Conservation (phyloP, 2,797 vertebrate genomes). For the Masticophis lateralis region DNA sequence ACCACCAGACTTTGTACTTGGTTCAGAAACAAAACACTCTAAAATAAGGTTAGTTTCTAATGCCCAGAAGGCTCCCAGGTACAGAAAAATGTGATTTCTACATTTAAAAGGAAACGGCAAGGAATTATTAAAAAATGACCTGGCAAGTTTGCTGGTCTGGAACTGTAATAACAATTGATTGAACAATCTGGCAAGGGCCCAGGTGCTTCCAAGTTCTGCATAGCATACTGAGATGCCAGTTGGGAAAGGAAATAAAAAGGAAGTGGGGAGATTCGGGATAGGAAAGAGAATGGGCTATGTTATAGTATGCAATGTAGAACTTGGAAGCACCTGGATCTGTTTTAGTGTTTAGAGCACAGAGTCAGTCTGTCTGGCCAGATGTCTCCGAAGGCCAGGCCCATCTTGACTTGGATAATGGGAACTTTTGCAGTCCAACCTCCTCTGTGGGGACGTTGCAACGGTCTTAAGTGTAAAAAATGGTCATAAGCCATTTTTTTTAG, state of each 20-base stretch:
- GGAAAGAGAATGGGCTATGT: no score
- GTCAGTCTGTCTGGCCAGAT: not conserved
- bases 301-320: not conserved
- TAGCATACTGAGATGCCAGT: not conserved
- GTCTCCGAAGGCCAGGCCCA: not conserved
- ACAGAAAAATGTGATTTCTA: not conserved
- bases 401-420: not conserved
- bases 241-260: not conserved
- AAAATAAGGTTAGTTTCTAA: not conserved
- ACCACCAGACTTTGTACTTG: not conserved
- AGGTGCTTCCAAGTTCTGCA: not conserved
- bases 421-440: not conserved
- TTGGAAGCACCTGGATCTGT: not conserved
- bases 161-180: not conserved
- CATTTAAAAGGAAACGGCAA: not conserved
- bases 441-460: no score
- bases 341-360: not conserved
- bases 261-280: not conserved
- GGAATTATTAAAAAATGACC: not conserved
- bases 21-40: not conserved
- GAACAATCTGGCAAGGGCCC: not conserved
- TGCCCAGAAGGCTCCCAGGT: no score
- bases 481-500: no score
- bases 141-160: not conserved
- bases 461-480: no score